These are phyloP conservation scores for Helicolenus hilgendorfi DNA, from an alignment of 2,797 vertebrate genomes.

Conservation along the genomic window DNA sequence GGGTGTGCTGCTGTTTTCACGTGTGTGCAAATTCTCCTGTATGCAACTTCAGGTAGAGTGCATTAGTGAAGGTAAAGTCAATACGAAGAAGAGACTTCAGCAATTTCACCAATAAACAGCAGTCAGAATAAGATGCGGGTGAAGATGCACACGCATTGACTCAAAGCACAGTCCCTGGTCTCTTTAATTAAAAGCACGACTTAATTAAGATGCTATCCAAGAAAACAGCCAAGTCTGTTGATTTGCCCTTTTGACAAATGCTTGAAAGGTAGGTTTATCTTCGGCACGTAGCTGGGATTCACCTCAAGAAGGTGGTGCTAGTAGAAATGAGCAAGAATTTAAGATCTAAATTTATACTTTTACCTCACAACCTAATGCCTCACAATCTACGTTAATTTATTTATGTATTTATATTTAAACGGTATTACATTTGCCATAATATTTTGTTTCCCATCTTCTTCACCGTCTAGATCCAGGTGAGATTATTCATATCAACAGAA, in stretches of 20 bases:
- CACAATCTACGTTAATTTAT: neutral
- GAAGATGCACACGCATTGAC: slow-evolving; percentile 49
- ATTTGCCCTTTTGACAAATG: slow-evolving; percentile 27
- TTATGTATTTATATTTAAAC: neutral
- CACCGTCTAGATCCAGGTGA: neutral
- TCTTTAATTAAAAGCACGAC: slow-evolving; percentile 71
- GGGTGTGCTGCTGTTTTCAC: neutral
- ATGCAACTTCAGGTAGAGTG: slow-evolving; percentile 8
- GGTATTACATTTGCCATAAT: neutral
- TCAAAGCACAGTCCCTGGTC: slow-evolving; percentile 19
- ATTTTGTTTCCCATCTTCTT: neutral
- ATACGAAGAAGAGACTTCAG: slow-evolving; percentile 41
- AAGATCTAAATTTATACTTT: neutral
- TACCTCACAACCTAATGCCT: neutral
- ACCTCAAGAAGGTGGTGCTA: neutral
- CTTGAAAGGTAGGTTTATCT: slow-evolving; percentile 6
- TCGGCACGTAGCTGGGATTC: neutral
- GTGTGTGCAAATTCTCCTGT: neutral
- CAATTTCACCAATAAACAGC: slow-evolving; percentile 51
- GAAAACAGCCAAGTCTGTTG: slow-evolving; percentile 24
- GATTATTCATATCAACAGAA: neutral
- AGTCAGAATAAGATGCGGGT: slow-evolving; percentile 33
- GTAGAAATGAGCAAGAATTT: neutral
- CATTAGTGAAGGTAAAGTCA: slow-evolving; percentile 35
- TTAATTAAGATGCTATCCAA: slow-evolving; percentile 72